Base-by-base conservation (phyloP, 2,113 vertebrate species). In the Chrysochloris asiatica region DNA sequence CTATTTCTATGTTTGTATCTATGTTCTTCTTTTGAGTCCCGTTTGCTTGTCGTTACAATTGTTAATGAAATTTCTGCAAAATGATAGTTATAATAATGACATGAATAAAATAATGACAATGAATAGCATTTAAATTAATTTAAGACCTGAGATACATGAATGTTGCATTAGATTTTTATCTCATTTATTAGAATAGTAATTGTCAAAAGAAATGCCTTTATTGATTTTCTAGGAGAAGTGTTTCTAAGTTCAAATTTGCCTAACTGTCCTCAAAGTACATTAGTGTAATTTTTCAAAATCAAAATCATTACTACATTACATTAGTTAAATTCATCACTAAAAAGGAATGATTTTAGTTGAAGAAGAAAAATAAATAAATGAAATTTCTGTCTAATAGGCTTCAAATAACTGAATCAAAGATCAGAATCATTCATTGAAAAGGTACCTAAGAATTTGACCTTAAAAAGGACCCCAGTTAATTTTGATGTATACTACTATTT, bases 261-360 rank as follows among this genome's bases (percentile, higher is more conserved):
- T 28, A 21, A 14, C 71, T 90, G 12, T 36, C 24, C 7, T 82
- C 45, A 72, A 89, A 76, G 22, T 73, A 41, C 19, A 47, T 63
- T 77, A 38, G 71, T 21, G 12, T 67, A 12, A 78, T 75, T 89
- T 56, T 77, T 67, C 16, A 77, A 75, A 92, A 90, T 84, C 16
- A 90, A 59, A 24, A 3, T 17, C 0, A 73, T 36, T 86, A 41
- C 21, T 10, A n/a, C 24, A 78, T 76, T 82, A 59, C 21, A 14
- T 52, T 63, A 90, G 52, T 87, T 88, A 56, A 87, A 88, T 69
- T 78, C 8, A 16, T 10, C 87, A 84, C 63, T 4, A 59, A 67
- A 5, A 79, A 38, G 2, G 5, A 61, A 47, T 81, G 1, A 67
- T n/a, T n/a, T 61, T 75, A 89, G 36, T 1, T 73, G 24, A 79